Conservation (phyloP, 2,113 vertebrate genomes). For the Suricata suricatta region DNA sequence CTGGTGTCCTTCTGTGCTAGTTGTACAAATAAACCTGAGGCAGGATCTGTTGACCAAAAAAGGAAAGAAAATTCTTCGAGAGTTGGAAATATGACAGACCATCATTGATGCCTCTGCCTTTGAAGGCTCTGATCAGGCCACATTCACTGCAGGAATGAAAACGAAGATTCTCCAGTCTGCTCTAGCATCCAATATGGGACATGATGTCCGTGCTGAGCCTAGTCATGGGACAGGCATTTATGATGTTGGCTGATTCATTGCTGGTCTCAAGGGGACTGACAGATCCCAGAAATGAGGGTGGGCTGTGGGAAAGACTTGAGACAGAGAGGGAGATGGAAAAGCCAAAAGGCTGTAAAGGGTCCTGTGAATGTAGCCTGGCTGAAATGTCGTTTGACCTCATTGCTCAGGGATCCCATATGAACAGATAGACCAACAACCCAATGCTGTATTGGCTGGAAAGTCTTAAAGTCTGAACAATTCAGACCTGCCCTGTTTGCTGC, state of each 20-base stretch:
- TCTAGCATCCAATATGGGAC: neutral
- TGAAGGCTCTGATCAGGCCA: neutral
- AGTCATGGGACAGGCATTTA: neutral
- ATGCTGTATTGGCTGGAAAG: neutral
- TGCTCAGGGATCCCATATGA: neutral
- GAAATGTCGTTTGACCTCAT: neutral
- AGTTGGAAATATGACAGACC: neutral
- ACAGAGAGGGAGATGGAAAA: neutral
- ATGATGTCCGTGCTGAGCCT: neutral
- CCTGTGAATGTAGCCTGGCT: neutral
- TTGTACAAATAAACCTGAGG: neutral
- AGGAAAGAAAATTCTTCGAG: neutral
- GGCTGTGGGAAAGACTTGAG: neutral
- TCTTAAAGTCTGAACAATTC: neutral
- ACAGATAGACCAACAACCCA: neutral
- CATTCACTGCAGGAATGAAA: neutral
- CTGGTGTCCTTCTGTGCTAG: neutral
- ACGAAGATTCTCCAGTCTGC: neutral
- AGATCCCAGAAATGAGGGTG: neutral
- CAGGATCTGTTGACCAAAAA: neutral
- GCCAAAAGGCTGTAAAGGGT: neutral
- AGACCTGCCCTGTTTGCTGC: neutral
- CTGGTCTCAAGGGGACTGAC: neutral
- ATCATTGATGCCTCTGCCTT: neutral
- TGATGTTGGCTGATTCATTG: neutral